Conservation (phyloP, 2,113 vertebrate species). For the Coreoperca whiteheadi region DNA sequence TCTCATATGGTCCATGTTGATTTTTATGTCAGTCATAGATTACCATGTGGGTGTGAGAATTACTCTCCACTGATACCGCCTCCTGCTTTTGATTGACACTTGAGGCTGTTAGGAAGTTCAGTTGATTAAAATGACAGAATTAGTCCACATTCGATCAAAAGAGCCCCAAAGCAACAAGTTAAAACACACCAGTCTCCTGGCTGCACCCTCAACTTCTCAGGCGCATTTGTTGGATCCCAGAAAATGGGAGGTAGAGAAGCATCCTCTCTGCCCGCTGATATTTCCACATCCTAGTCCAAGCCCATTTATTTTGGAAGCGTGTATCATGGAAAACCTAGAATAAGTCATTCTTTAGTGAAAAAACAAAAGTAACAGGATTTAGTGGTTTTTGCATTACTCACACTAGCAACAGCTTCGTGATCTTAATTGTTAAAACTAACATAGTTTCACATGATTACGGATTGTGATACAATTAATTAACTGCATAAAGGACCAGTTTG, state of each 20-base stretch:
- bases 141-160: slow-evolving; percentile 1
- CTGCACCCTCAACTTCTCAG: slow-evolving; percentile 2
- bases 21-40: slow-evolving; percentile 55
- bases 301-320: slow-evolving; percentile 26
- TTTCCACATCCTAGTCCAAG: slow-evolving; percentile 34
- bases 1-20: slow-evolving; percentile 49
- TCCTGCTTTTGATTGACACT: slow-evolving; percentile 46
- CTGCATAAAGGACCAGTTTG: slow-evolving; percentile 12
- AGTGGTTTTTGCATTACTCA: slow-evolving; percentile 8
- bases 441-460: neutral
- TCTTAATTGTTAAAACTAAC: neutral
- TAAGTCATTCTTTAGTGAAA: neutral
- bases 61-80: slow-evolving; percentile 25
- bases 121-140: slow-evolving; percentile 55
- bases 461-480: neutral
- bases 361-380: neutral
- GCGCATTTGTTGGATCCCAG: slow-evolving; percentile 5
- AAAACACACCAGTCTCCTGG: slow-evolving; percentile 4
- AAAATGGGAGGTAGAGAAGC: slow-evolving; percentile 37
- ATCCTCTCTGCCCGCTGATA: slow-evolving; percentile 29
- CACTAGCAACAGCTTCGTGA: neutral
- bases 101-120: slow-evolving; percentile 41
- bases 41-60: slow-evolving; percentile 41
- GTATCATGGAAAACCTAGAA: slow-evolving; percentile 13
- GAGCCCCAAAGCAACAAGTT: slow-evolving; percentile 6